These are phyloP conservation scores for Proisotoma minuta DNA, from an alignment of 2,888 invertebrate genomes.

Conservation along the genomic window DNA sequence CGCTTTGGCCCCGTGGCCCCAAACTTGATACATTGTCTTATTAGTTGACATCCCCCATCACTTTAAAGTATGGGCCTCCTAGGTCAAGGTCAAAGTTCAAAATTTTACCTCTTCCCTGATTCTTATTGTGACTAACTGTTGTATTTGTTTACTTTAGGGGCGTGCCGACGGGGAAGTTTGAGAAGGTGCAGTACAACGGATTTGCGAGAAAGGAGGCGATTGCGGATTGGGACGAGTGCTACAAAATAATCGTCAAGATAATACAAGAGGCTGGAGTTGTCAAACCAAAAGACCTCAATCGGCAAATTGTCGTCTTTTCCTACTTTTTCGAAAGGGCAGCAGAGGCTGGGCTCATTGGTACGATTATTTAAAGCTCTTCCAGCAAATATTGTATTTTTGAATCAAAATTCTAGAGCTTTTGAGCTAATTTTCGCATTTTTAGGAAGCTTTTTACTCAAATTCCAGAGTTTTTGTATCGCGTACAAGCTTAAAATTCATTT, in stretches of 20 bases:
- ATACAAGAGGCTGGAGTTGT: constrained; percentile 57
- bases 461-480: too few relatives aligned
- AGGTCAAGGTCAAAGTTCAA: too few relatives aligned
- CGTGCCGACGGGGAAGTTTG: constrained; percentile 49
- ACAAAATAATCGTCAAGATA: constrained; percentile 56
- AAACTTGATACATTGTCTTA: too few relatives aligned
- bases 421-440: too few relatives aligned
- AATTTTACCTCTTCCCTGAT: not conserved
- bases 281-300: constrained; percentile 58
- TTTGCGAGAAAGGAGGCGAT: constrained; percentile 61
- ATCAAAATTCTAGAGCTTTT: too few relatives aligned
- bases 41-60: too few relatives aligned
- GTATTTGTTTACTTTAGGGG: constrained; percentile 50
- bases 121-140: not conserved
- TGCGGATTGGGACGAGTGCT: constrained; percentile 60
- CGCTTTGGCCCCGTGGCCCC: too few relatives aligned
- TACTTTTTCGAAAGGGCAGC: constrained; percentile 91
- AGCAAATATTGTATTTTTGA: constrained; percentile 5
- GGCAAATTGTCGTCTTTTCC: constrained; percentile 73
- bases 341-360: constrained; percentile 74
- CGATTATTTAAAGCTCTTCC: constrained; percentile 23
- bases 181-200: constrained; percentile 51
- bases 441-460: too few relatives aligned
- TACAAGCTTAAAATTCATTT: too few relatives aligned
- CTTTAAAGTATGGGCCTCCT: too few relatives aligned